phyloP scores from a whole-genome alignment of 2,888 invertebrate genomes.

The Invenusta paracnida region DNA sequence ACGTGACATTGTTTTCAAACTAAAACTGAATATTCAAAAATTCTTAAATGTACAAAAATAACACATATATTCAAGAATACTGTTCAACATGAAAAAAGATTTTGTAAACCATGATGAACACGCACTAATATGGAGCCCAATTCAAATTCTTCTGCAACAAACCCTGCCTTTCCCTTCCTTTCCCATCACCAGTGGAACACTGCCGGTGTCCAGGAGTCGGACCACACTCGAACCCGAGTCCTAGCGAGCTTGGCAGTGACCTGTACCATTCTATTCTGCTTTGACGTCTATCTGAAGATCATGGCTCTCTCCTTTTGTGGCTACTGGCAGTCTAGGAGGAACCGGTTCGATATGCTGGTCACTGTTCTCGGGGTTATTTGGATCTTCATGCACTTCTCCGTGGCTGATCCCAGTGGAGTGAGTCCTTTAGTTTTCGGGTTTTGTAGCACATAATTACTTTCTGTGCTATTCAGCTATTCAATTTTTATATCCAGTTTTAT shows the following conservation, averaged over 20 bases:
- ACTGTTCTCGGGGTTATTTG: slow-evolving; percentile 92
- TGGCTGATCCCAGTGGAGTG: slow-evolving; percentile 53
- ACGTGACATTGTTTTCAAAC: too few relatives aligned
- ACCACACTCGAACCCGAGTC: background rate
- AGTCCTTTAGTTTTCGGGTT: background rate
- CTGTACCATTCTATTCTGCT: slow-evolving; percentile 40
- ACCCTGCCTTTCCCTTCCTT: background rate
- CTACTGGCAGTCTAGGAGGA: slow-evolving; percentile 94
- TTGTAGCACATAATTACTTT: too few relatives aligned
- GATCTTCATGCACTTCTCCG: slow-evolving; percentile 85
- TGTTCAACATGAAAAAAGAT: too few relatives aligned
- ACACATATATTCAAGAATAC: too few relatives aligned
- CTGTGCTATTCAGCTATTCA: too few relatives aligned
- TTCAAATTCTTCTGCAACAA: background rate
- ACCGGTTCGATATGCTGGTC: slow-evolving; percentile 92
- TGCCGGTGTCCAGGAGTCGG: background rate
- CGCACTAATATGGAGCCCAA: too few relatives aligned
- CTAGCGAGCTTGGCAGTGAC: slow-evolving; percentile 9
- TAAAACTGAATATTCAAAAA: too few relatives aligned
- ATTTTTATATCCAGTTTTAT: too few relatives aligned
- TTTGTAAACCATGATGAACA: too few relatives aligned
- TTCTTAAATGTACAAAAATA: too few relatives aligned
- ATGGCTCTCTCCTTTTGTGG: slow-evolving; percentile 95
- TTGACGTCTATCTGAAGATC: slow-evolving; percentile 83
- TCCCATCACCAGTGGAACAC: slow-evolving; percentile 29